A percentile compares a stretch with the other conserved stretches of the same genome.
Evolutionary conservation across 2,888 invertebrate genomes (phyloP).

Genomic region (Quadriops clusia): DNA sequence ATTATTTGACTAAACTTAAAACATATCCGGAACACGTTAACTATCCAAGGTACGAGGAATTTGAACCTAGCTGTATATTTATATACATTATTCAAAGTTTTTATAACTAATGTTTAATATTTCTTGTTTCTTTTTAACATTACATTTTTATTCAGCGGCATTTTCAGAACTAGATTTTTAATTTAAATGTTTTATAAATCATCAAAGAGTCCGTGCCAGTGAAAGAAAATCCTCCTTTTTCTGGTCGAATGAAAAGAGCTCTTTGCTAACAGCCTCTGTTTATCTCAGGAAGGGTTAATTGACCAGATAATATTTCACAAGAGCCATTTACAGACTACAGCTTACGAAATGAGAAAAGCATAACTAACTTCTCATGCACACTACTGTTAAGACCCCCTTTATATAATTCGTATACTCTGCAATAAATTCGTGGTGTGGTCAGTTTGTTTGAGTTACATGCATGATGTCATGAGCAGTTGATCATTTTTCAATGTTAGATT

Average conservation of each 20-base stretch:
- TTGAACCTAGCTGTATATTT: too few species aligned
- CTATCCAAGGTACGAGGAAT: too few species aligned
- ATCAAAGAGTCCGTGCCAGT: too few species aligned
- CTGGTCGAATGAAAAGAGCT: constrained; percentile 15
- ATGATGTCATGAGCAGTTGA: constrained; percentile 19
- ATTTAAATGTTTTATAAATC: too few species aligned
- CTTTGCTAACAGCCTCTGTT: constrained; percentile 15
- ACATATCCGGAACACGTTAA: too few species aligned
- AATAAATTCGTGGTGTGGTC: constrained; percentile 17
- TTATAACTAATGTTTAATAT: too few species aligned
- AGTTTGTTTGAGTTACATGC: constrained; percentile 17
- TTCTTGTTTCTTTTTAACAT: too few species aligned
- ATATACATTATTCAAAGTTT: too few species aligned
- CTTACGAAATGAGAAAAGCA: constrained; percentile 4
- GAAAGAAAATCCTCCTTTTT: constrained; percentile 21
- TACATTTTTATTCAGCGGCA: too few species aligned
- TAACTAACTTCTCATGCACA: constrained; percentile 8
- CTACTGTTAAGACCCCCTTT: constrained; percentile 11
- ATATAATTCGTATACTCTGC: constrained; percentile 19
- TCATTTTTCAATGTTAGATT: constrained; percentile 20
- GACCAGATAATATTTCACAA: constrained; percentile 20
- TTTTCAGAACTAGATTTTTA: too few species aligned
- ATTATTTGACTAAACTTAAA: too few species aligned
- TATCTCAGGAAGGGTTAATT: constrained; percentile 22
- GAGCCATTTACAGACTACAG: constrained; percentile 18